phyloP scores from a whole-genome alignment of 1,140 invertebrate genomes.

The Drosophila nigromelanica region DNA sequence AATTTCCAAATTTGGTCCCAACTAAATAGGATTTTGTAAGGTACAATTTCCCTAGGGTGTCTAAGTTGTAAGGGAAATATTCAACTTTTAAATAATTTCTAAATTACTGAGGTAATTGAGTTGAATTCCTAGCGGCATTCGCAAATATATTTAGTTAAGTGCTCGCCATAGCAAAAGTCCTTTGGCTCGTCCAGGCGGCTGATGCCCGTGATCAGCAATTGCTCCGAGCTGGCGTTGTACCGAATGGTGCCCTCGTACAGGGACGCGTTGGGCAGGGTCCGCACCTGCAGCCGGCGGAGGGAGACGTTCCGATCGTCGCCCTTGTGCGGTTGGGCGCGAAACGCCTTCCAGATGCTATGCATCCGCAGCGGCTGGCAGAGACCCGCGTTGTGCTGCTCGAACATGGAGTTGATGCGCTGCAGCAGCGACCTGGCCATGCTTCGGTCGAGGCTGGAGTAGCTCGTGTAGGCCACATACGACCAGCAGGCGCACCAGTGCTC shows the following conservation, averaged over 20 bases:
- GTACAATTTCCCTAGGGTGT: too few species aligned
- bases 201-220: not conserved
- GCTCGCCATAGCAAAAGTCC: not conserved
- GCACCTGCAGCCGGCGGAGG: not conserved
- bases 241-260: conserved; percentile 10
- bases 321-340: not conserved
- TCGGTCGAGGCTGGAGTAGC: not conserved
- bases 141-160: not conserved
- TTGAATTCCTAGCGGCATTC: not conserved
- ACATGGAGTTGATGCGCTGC: not conserved
- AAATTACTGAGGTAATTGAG: too few species aligned
- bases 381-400: not conserved
- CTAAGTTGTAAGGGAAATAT: too few species aligned
- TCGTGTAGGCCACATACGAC: not conserved
- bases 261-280: not conserved
- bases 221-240: not conserved
- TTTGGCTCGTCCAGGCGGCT: not conserved
- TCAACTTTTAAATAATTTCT: too few species aligned
- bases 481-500: conserved; percentile 91
- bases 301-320: conserved; percentile 3
- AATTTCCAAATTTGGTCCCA: too few species aligned
- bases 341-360: not conserved
- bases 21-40: too few species aligned
- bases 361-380: not conserved
- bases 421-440: not conserved